Percentiles rank a stretch among this genome's conserved stretches.
Conservation (phyloP, 2,797 vertebrate genomes). For the Pteronotus mesoamericanus region DNA sequence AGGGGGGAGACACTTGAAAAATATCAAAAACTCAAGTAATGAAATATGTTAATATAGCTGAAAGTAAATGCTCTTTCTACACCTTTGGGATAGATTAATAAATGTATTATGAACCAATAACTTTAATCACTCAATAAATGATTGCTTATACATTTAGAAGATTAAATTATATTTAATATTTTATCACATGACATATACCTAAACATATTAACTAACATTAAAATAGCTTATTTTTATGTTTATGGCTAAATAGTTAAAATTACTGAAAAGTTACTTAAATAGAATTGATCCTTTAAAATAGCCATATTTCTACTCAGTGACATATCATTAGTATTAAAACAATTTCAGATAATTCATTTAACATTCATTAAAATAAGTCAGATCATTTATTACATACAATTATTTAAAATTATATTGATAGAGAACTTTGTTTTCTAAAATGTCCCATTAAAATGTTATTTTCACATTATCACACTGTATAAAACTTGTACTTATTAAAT, state of each 20-base stretch:
- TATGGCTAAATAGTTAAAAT: conserved; percentile 30
- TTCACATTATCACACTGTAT: background rate
- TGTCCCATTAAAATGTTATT: conserved; percentile 24
- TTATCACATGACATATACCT: background rate
- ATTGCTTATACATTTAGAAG: conserved; percentile 11
- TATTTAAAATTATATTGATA: conserved; percentile 31
- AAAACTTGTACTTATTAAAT: conserved; percentile 48
- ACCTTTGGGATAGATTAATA: background rate
- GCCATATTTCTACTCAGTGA: conserved; percentile 11
- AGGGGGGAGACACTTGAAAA: conserved; percentile 15
- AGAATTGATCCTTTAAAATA: conserved; percentile 39
- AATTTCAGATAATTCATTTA: conserved; percentile 1
- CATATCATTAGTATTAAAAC: background rate
- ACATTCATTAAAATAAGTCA: background rate
- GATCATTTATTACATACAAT: background rate
- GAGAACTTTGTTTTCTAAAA: conserved; percentile 34
- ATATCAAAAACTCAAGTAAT: conserved; percentile 15
- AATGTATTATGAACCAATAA: background rate
- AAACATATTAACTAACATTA: conserved; percentile 10
- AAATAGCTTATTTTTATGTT: conserved; percentile 24
- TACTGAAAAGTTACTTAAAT: conserved; percentile 23
- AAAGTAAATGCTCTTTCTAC: background rate
- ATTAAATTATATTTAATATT: background rate
- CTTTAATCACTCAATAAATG: background rate
- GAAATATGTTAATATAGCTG: conserved; percentile 2